A percentile compares a stretch with the other conserved stretches of the same genome.
phyloP scores from a whole-genome alignment of 2,888 invertebrate species.

The Lasioglossum figueresi region DNA sequence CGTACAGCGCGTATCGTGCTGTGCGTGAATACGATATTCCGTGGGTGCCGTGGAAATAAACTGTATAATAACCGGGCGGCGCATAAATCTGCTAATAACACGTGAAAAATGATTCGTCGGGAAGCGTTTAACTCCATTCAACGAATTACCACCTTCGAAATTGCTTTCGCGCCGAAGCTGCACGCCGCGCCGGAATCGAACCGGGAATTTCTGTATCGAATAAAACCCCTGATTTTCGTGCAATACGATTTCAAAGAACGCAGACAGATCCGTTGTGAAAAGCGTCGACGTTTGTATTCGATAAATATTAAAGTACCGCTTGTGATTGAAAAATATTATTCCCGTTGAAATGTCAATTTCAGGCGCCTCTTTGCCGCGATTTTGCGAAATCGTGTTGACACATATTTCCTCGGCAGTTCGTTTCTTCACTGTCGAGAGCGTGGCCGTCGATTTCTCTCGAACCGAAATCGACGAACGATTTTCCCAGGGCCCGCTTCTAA shows the following conservation, averaged over 20 bases:
- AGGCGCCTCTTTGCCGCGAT: neutral
- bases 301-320: conserved; percentile 22
- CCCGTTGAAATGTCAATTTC: conserved; percentile 12
- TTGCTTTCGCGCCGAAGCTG: neutral
- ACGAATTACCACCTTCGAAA: neutral
- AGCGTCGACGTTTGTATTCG: neutral
- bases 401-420: neutral
- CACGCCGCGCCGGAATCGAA: neutral
- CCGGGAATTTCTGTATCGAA: neutral
- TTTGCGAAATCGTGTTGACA: neutral
- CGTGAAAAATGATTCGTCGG: neutral
- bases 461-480: neutral
- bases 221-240: neutral
- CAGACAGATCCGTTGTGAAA: neutral
- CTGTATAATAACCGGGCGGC: neutral
- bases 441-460: neutral
- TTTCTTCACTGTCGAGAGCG: neutral
- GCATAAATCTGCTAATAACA: conserved; percentile 6
- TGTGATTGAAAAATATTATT: conserved; percentile 14
- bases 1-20: conserved; percentile 25
- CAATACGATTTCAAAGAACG: conserved; percentile 1
- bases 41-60: conserved; percentile 11
- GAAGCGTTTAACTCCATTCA: neutral
- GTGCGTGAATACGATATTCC: conserved; percentile 30
- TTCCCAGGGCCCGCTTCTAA: neutral